Evolutionary conservation across 1,140 invertebrate genomes (phyloP).

Genomic region (Ceratina australensis): DNA sequence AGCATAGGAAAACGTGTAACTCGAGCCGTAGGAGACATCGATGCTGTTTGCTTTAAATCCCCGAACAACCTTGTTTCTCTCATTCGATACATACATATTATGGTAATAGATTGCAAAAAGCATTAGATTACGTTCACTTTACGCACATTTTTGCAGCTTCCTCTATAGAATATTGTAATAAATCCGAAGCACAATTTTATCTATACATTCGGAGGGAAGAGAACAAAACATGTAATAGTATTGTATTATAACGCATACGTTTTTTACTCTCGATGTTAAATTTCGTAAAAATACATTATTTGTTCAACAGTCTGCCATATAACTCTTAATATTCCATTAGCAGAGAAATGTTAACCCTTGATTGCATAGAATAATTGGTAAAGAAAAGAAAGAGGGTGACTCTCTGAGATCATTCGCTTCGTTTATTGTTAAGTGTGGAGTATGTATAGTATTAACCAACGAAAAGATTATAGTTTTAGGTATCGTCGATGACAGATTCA

Average conservation of each 20-base stretch:
- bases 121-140: constrained; percentile 70
- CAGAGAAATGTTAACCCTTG: constrained; percentile 62
- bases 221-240: constrained; percentile 62
- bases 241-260: constrained; percentile 67
- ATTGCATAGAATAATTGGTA: constrained; percentile 54
- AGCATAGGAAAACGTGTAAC: constrained; percentile 77
- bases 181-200: constrained; percentile 73
- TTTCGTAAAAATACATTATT: constrained; percentile 55
- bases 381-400: constrained; percentile 1
- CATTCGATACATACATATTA: constrained; percentile 56
- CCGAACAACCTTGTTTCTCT: constrained; percentile 53
- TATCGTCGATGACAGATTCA: constrained; percentile 11
- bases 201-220: constrained; percentile 58
- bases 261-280: constrained; percentile 68
- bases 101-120: constrained; percentile 67
- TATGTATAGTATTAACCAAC: constrained; percentile 19
- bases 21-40: constrained; percentile 73
- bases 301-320: constrained; percentile 57
- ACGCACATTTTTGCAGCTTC: constrained; percentile 74
- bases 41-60: constrained; percentile 75
- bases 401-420: constrained; percentile 21
- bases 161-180: constrained; percentile 65
- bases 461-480: constrained; percentile 27
- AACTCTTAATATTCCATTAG: constrained; percentile 57
- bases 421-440: constrained; percentile 29